Base-by-base conservation (phyloP, 2,888 invertebrate genomes). In the Hypolimnas misippus region DNA sequence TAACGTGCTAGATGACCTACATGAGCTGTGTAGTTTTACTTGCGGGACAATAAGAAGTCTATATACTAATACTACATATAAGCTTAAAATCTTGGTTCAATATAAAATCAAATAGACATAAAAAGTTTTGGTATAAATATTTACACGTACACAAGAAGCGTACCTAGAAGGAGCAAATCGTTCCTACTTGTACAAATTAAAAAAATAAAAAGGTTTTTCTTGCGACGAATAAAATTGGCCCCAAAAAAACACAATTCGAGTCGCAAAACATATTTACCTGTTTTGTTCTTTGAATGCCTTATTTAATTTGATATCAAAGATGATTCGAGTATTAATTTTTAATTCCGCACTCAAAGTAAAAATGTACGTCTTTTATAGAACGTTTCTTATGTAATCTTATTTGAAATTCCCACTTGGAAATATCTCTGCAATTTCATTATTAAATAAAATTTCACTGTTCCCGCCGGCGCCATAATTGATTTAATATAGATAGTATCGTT, bases 401-500 rank as follows among this genome's bases (percentile, higher is more conserved):
- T 58, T 53, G 21, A 33, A 53, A 53, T 59, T 53, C 25, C 44
- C 35, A 44, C 35, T 59, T 46, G n/a, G 14, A 33, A 46, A n/a
- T 21, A 44, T 53, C 33, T 25, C 25, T 19, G 12, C 35, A 44
- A 53, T 35, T 59, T 59, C 14, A 53, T 53, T 53, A 59, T 38
- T n/a, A 38, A 44, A 38, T 25, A 25, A 50, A 57, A 38, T 50
- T 56, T 56, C 44, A 33, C 25, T 19, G 33, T 56, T 56, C 42
- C 16, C 33, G 40, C 25, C 29, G 29, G 49, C 29, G 29, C 44
- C 33, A 42, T 55, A 55, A 55, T 56, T 56, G 56, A 42, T 46
- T 46, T 46, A 17, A 44, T 49, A 46, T 46, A 46, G 56, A 29
- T 56, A 46, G 40, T 33, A 33, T 16, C 44, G 46, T 46, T 46